Conservation (phyloP, 2,797 vertebrate genomes). For the Potorous gilbertii region DNA sequence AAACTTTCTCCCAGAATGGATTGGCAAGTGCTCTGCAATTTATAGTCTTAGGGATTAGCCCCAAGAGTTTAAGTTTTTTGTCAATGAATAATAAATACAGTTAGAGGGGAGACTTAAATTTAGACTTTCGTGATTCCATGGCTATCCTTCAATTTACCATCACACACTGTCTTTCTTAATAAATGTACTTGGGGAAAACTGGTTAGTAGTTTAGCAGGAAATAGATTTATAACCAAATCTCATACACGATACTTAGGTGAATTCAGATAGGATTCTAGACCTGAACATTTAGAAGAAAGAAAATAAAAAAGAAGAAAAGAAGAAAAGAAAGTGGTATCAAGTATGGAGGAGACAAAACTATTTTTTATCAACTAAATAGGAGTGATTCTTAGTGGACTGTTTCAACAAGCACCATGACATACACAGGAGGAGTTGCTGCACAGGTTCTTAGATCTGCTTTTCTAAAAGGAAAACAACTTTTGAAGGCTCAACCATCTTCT, state of each 20-base stretch:
- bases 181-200: background rate
- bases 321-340: background rate
- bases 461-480: too few relatives aligned
- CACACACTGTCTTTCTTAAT: background rate
- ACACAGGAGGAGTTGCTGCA: too few relatives aligned
- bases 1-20: background rate
- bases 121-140: background rate
- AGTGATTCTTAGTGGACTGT: background rate
- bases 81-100: background rate
- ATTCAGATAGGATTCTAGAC: background rate
- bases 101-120: background rate
- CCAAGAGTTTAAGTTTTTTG: background rate
- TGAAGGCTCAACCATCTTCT: too few relatives aligned
- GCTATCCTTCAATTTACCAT: background rate
- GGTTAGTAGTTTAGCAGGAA: background rate
- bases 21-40: background rate
- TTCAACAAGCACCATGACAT: too few relatives aligned
- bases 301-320: background rate
- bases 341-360: background rate
- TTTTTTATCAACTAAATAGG: background rate
- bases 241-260: background rate
- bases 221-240: background rate
- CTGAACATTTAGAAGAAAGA: background rate
- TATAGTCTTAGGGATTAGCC: background rate
- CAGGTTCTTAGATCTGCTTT: too few relatives aligned